Conservation (phyloP, 2,888 invertebrate species). For the Hetaerina titia region DNA sequence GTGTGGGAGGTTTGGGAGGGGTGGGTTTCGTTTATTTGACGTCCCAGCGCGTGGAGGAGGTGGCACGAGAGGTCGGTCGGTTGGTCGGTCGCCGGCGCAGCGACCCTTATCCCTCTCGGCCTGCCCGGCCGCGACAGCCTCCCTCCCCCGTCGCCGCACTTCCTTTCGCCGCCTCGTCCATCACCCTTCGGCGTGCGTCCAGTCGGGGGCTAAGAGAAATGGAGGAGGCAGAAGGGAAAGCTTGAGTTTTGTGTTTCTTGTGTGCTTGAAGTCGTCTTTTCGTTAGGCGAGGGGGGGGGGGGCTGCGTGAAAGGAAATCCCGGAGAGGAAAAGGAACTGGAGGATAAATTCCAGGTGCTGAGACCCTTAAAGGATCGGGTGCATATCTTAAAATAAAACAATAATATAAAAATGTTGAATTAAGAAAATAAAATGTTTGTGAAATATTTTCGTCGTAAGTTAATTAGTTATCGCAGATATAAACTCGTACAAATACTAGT, state of each 20-base stretch:
- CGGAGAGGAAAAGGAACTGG: too few species aligned
- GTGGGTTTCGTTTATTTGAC: slow-evolving; percentile 40
- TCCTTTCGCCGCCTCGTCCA: neutral
- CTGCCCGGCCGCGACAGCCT: too few species aligned
- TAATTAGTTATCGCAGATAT: too few species aligned
- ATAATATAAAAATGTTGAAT: too few species aligned
- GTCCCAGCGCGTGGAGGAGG: neutral
- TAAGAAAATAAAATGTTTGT: too few species aligned
- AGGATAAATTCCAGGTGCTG: too few species aligned
- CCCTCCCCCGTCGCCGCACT: neutral
- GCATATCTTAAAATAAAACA: too few species aligned
- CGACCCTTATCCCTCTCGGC: neutral
- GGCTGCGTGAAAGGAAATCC: neutral
- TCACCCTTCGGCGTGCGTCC: neutral
- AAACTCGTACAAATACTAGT: too few species aligned
- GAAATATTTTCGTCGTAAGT: too few species aligned
- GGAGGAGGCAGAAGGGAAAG: neutral
- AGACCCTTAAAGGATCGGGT: too few species aligned
- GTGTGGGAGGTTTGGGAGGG: neutral
- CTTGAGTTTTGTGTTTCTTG: neutral
- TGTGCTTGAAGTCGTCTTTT: neutral
- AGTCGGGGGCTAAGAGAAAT: neutral
- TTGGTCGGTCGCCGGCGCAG: neutral
- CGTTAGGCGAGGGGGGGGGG: neutral
- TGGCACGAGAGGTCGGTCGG: neutral